Conservation (phyloP, 2,113 vertebrate species). For the Perognathus longimembris region DNA sequence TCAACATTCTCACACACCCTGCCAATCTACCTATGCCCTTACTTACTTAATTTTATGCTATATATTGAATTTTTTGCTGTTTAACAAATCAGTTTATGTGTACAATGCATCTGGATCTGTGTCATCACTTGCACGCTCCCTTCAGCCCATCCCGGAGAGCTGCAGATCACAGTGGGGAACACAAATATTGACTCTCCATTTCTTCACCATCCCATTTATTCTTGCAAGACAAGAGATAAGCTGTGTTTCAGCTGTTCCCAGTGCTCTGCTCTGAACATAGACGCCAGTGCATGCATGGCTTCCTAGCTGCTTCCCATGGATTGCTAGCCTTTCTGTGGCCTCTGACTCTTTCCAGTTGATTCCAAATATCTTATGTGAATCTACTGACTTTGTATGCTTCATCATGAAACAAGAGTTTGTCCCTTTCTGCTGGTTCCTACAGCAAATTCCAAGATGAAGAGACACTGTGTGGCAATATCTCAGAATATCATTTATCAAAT, state of each 20-base stretch:
- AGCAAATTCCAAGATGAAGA: background rate
- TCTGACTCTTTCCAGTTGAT: background rate
- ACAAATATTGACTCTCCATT: background rate
- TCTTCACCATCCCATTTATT: background rate
- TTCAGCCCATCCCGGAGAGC: too few relatives aligned
- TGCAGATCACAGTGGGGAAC: too few relatives aligned
- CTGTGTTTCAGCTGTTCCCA: background rate
- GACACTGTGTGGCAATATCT: too few relatives aligned
- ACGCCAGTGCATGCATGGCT: background rate
- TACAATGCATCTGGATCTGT: too few relatives aligned
- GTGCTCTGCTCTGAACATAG: background rate
- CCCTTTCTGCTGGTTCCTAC: background rate
- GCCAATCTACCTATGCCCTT: too few relatives aligned
- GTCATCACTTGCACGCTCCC: too few relatives aligned
- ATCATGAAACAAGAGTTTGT: background rate
- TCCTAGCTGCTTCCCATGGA: background rate
- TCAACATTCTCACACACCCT: too few relatives aligned
- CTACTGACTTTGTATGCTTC: background rate
- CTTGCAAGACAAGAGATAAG: background rate
- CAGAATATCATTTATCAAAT: too few relatives aligned
- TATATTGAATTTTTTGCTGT: too few relatives aligned
- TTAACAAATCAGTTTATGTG: too few relatives aligned
- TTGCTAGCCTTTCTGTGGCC: background rate
- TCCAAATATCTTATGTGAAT: background rate
- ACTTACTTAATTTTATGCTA: too few relatives aligned